These are phyloP conservation scores for Melanaphis sacchari DNA, from an alignment of 1,140 invertebrate species.

Conservation along the genomic window DNA sequence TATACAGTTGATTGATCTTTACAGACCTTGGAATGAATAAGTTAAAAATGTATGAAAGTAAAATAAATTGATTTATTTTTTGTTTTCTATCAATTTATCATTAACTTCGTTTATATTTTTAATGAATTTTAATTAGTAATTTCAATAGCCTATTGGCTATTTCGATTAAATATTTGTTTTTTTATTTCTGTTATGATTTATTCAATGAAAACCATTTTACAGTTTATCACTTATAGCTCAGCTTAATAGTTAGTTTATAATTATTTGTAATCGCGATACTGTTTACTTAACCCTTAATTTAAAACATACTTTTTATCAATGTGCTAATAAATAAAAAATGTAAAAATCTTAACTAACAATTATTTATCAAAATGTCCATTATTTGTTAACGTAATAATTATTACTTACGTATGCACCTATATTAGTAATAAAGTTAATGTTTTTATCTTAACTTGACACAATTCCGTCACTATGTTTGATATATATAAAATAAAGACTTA, in stretches of 20 bases:
- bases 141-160: not conserved
- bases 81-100: conserved; percentile 10
- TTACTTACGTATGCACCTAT: not conserved
- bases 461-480: not conserved
- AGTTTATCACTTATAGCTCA: not conserved
- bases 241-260: not conserved
- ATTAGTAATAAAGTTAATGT: not conserved
- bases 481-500: not conserved
- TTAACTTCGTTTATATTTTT: conserved; percentile 16
- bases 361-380: not conserved
- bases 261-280: not conserved
- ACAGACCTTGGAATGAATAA: not conserved
- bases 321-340: not conserved
- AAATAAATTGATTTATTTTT: conserved; percentile 9
- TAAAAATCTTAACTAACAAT: not conserved
- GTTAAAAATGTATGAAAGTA: not conserved
- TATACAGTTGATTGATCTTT: not conserved
- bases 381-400: not conserved
- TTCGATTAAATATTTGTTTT: not conserved
- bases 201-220: not conserved
- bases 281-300: not conserved
- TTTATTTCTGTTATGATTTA: not conserved
- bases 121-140: conserved; percentile 1
- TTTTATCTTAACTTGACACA: not conserved
- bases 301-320: not conserved